Percentiles rank a stretch among this genome's conserved stretches.
phyloP scores from a whole-genome alignment of 2,113 vertebrate species.

The Ovibos moschatus region DNA sequence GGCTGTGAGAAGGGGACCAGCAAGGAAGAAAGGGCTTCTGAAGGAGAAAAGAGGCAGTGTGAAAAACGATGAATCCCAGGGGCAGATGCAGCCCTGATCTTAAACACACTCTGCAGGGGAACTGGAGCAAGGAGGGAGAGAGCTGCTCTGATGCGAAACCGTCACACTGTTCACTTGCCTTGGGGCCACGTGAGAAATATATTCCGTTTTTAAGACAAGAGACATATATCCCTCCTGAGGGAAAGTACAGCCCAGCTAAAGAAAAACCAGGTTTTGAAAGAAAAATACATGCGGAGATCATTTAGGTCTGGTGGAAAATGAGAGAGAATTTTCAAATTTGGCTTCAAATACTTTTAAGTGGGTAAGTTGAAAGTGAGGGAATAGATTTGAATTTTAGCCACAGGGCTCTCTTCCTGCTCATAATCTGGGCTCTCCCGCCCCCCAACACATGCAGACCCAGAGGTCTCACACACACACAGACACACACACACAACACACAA shows the following conservation, averaged over 20 bases:
- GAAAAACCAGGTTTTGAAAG: background rate
- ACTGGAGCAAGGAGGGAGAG: background rate
- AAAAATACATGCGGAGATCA: slow-evolving; percentile 24
- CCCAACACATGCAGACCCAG: background rate
- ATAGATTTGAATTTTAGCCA: background rate
- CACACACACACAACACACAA: background rate
- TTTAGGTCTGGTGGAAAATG: background rate
- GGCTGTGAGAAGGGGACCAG: background rate
- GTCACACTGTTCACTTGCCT: background rate
- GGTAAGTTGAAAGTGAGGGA: background rate
- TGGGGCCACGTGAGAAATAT: slow-evolving; percentile 9
- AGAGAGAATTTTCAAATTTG: slow-evolving; percentile 6
- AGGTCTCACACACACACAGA: background rate
- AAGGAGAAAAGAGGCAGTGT: background rate
- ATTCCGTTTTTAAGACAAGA: slow-evolving; percentile 51
- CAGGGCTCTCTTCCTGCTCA: background rate
- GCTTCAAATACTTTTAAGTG: background rate
- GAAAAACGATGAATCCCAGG: background rate
- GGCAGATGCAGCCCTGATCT: background rate
- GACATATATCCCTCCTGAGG: slow-evolving; percentile 27
- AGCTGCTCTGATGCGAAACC: background rate
- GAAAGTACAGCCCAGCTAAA: background rate
- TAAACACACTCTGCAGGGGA: background rate
- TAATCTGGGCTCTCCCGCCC: background rate
- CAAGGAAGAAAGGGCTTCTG: background rate